Percentiles rank a stretch among this genome's conserved stretches.
Evolutionary conservation across 2,888 invertebrate genomes (phyloP).

Genomic region (Luperina nickerlii): DNA sequence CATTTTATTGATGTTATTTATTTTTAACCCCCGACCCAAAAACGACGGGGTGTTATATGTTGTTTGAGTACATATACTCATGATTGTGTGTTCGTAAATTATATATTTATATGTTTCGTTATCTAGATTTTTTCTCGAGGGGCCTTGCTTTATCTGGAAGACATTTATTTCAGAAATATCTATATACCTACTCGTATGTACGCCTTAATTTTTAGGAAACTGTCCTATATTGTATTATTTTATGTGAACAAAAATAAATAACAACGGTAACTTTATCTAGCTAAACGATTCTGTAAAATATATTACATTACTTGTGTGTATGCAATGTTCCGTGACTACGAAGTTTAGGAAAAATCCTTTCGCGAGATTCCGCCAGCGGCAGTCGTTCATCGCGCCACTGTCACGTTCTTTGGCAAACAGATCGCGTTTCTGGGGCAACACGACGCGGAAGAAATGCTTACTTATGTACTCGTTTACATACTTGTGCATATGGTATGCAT

Average conservation of each 20-base stretch:
- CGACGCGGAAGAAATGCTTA: slow-evolving; percentile 50
- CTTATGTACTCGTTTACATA: slow-evolving; percentile 34
- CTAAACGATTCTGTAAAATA: slow-evolving; percentile 43
- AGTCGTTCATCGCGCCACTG: slow-evolving; percentile 54
- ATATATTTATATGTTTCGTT: background rate
- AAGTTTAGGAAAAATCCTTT: slow-evolving; percentile 44
- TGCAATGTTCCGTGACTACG: slow-evolving; percentile 11
- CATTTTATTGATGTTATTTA: background rate
- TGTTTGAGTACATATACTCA: background rate
- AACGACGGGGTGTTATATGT: too few species aligned
- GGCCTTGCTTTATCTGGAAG: background rate
- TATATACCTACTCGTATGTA: background rate
- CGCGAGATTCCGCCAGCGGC: slow-evolving; percentile 46
- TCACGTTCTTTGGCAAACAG: slow-evolving; percentile 58
- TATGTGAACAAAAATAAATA: slow-evolving; percentile 31
- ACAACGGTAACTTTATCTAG: slow-evolving; percentile 20
- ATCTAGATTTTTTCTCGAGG: background rate
- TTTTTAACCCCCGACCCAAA: background rate
- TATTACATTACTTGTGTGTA: slow-evolving; percentile 22
- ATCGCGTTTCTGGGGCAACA: slow-evolving; percentile 64
- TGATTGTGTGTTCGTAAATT: background rate
- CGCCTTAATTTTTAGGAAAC: slow-evolving; percentile 8
- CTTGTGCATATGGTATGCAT: slow-evolving; percentile 43
- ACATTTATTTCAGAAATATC: slow-evolving; percentile 14
- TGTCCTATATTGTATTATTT: slow-evolving; percentile 13